Base-by-base conservation (phyloP, 92 coral and sea anemone genomes). In the Actinernus sp. region DNA sequence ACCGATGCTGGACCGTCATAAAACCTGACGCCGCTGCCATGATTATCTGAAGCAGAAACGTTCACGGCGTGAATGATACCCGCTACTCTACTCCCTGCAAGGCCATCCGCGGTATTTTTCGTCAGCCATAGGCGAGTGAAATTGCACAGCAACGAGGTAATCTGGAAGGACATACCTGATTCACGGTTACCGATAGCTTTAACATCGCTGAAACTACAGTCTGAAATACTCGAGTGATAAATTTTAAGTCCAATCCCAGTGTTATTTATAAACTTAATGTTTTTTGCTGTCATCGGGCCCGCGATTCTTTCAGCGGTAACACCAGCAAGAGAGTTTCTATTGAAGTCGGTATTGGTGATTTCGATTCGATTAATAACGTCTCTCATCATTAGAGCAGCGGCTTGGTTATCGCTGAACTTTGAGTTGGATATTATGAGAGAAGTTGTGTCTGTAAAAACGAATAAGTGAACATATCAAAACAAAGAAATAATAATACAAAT, bases 401-500 rank as follows among this genome's bases (percentile, higher is more conserved):
- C 77, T 12, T 59, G 9, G 58, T 85, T 85, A 26, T 71, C 76
- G 0, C 13, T 55, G 34, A 85, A 71, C 49, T 69, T 55, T 39
- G 76, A 58, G 70, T 62, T 79, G 2, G 71, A 34, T 1, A 85
- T 33, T 29, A 55, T n/a, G 32, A 82, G 4, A 23, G 56, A 41
- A 13, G 46, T 21, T 20, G 18, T 8, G 47, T 26, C 89, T 83
- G 61, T 11, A 64, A 63, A 1, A 26, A 1, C 2, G 13, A 41
- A 46, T 39, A 41, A 0, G 29, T 3, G 6, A 3, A 3, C 5
- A 31, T 41, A 23, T 4, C 21, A 18, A 9, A 45, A 45, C 19
- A 23, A 45, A 12, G 52, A 18, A 4, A 23, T 8, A 6, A 4
- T 30, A 12, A 19, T 23, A 28, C 11, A 28, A 26, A 56, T 14